Conservation (phyloP, 1,140 invertebrate species). For the Drosophila bifasciata region DNA sequence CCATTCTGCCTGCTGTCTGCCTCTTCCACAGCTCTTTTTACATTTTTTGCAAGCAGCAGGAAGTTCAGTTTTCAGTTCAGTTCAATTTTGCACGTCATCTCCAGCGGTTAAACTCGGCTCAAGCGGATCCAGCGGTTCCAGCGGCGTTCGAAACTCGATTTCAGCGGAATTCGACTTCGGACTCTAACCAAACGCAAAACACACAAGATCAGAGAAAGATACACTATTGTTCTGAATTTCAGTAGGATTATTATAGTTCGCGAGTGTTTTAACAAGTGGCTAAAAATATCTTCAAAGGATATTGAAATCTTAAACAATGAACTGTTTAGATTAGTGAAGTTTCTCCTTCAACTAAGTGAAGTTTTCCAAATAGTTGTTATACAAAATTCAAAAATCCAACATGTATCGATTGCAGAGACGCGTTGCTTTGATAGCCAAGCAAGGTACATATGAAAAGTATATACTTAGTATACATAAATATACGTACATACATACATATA, state of each 20-base stretch:
- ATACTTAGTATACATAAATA: too few species aligned
- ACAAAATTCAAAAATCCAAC: conserved; percentile 21
- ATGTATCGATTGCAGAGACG: conserved; percentile 75
- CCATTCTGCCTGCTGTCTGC: conserved; percentile 12
- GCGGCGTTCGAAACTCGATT: conserved; percentile 40
- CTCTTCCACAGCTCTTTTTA: conserved; percentile 18
- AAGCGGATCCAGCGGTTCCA: conserved; percentile 8
- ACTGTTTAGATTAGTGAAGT: conserved; percentile 58
- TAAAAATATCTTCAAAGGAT: conserved; percentile 23
- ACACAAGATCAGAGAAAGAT: conserved; percentile 26
- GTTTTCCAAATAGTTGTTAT: conserved; percentile 10
- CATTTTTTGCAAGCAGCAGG: conserved; percentile 69
- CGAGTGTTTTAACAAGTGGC: conserved; percentile 39
- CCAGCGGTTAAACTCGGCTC: conserved; percentile 69
- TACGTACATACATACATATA: too few species aligned
- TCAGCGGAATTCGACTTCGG: conserved; percentile 20
- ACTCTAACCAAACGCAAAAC: conserved; percentile 34
- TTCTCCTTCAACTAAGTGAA: conserved; percentile 31
- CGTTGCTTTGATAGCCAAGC: conserved; percentile 71
- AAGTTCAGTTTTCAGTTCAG: conserved; percentile 78
- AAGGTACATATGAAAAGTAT: conserved; percentile 51
- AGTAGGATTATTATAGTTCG: not conserved
- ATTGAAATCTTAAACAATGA: conserved; percentile 50
- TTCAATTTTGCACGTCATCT: conserved; percentile 82
- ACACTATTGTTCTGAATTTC: conserved; percentile 11